Evolutionary conservation across 2,888 invertebrate genomes (phyloP).

Genomic region (Pimpla rufipes): DNA sequence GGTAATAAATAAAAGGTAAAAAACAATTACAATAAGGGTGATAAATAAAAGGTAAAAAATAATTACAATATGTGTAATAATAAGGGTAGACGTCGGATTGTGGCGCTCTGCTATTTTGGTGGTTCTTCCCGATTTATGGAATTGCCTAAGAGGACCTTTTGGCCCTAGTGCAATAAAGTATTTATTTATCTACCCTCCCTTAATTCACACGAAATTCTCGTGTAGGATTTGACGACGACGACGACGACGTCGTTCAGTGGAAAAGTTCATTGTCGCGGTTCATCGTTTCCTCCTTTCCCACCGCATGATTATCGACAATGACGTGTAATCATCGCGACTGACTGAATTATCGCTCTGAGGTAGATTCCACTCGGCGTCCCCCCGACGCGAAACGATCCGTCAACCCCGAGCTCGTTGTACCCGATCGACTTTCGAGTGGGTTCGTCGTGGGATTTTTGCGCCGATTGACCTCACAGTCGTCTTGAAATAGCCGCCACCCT

Average conservation of each 20-base stretch:
- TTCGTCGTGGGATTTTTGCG: not conserved
- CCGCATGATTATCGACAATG: not conserved
- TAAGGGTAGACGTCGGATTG: too few species aligned
- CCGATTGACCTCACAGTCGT: slow-evolving; percentile 16
- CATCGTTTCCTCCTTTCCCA: slow-evolving; percentile 19
- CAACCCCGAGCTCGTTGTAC: slow-evolving; percentile 36
- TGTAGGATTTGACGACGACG: too few species aligned
- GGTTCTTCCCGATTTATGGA: too few species aligned
- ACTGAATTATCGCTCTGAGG: slow-evolving; percentile 61
- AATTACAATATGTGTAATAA: too few species aligned
- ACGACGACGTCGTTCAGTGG: not conserved
- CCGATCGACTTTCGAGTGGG: not conserved
- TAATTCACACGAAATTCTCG: not conserved
- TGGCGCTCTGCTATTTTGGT: too few species aligned
- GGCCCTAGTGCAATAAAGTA: too few species aligned
- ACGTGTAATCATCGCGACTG: slow-evolving; percentile 12
- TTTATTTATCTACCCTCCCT: too few species aligned
- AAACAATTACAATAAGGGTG: too few species aligned
- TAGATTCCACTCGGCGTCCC: slow-evolving; percentile 62
- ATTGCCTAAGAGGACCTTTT: too few species aligned
- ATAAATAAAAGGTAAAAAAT: too few species aligned
- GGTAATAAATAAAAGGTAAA: too few species aligned
- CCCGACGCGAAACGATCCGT: slow-evolving; percentile 7
- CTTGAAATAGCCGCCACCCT: slow-evolving; percentile 56
- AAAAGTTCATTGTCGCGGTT: slow-evolving; percentile 34